Evolutionary conservation across 2,113 vertebrate species (phyloP), one percentile per base, ranked within the genome.

Genomic region (Coreoperca whiteheadi): DNA sequence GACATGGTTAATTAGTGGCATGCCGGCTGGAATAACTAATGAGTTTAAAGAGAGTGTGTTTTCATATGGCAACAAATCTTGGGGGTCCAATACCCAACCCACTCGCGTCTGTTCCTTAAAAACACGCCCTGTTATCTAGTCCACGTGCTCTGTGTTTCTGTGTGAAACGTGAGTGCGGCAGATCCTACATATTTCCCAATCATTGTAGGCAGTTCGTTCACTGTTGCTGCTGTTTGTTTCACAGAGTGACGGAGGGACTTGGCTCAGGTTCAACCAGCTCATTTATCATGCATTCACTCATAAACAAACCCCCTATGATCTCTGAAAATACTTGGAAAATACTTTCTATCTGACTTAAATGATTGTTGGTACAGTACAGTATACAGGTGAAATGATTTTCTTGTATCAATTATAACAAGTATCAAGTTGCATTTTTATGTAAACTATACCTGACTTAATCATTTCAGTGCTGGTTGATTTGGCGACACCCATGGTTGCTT

Each of bases 1-100:
- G 37, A 43, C 43, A 41, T 6, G 50, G 37, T 16, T 51, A 91
- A 83, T 87, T 82, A 84, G 82, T 46, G 48, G 69, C 83, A 89
- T 80, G 30, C 74, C 28, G 39, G 70, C 30, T 74, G 69, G 81
- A 79, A 87, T 68, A 76, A 83, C 77, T 61, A 78, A 79, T 82
- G 25, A 74, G 12, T 25, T 56, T 59, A 78, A 83, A 63, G 54
- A 72, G 28, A 57, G 56, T 43, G 32, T 50, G 57, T 69, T 74
- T 71, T 37, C 41, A 37, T 25, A 32, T 54, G 30, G 20, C 34
- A 65, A 60, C 25, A 65, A 72, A 65, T 68, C 75, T 11, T 32
- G 0, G 64, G 46, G n/a, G 53, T 83, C 64, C 6, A 32, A 68
- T 7, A 46, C 34, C n/a, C 51, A 74, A 32, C 30, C 32, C 30